Conservation (phyloP, 2,888 invertebrate genomes). For the Meliscaeva auricollis region DNA sequence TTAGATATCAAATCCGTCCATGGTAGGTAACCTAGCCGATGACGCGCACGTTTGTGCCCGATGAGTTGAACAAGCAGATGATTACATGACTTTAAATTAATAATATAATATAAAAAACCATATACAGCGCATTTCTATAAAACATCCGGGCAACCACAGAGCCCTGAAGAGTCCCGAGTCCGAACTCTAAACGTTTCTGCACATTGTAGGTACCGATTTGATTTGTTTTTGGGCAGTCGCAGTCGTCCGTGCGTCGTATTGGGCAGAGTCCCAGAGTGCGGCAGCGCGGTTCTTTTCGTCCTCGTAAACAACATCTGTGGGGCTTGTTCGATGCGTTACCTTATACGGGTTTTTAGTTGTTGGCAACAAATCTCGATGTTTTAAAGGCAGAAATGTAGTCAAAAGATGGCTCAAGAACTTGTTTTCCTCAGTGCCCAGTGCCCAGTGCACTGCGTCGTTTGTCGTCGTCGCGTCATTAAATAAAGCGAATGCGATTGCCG, state of each 20-base stretch:
- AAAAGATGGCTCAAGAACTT: conserved; percentile 65
- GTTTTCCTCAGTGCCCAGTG: conserved; percentile 45
- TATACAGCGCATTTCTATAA: conserved; percentile 56
- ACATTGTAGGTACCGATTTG: conserved; percentile 56
- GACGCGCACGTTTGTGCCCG: conserved; percentile 34
- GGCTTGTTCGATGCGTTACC: conserved; percentile 54
- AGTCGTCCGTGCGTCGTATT: conserved; percentile 13
- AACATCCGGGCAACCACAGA: conserved; percentile 27
- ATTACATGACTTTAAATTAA: conserved; percentile 74
- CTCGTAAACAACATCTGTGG: conserved; percentile 19
- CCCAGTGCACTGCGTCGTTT: conserved; percentile 8
- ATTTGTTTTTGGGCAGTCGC: conserved; percentile 63
- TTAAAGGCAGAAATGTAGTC: conserved; percentile 18
- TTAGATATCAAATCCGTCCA: neutral
- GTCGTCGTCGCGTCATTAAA: conserved; percentile 53
- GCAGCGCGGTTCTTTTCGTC: conserved; percentile 39
- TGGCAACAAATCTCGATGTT: conserved; percentile 57
- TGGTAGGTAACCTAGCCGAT: conserved; percentile 22
- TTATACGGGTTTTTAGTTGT: conserved; percentile 66
- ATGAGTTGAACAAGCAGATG: conserved; percentile 57
- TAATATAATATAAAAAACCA: conserved; percentile 72
- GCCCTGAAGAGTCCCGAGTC: neutral
- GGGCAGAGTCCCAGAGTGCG: neutral
- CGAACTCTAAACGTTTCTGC: conserved; percentile 68
- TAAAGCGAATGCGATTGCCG: conserved; percentile 48